Evolutionary conservation across 2,888 invertebrate species (phyloP).

Genomic region (Polydrusus pterygomalis): DNA sequence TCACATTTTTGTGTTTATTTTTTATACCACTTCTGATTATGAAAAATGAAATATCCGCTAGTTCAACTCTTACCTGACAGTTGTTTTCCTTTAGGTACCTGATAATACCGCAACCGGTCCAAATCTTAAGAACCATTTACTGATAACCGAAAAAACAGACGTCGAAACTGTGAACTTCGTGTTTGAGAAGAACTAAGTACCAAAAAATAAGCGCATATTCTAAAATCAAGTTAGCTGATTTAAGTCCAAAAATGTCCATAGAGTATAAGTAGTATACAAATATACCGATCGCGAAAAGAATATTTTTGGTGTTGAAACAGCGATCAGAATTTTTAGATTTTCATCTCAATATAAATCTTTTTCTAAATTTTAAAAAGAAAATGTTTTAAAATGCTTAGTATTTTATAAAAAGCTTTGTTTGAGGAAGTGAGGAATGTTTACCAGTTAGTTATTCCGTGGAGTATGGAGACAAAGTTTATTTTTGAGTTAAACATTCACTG

Average conservation of each 20-base stretch:
- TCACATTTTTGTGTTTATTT: too few relatives aligned
- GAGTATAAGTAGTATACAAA: conserved; percentile 34
- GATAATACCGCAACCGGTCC: conserved; percentile 44
- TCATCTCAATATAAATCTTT: background rate
- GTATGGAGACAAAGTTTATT: too few relatives aligned
- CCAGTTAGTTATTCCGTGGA: too few relatives aligned
- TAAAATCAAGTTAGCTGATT: conserved; percentile 39
- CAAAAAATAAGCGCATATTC: conserved; percentile 39
- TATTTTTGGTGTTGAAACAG: conserved; percentile 6
- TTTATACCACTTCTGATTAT: too few relatives aligned
- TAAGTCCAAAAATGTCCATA: conserved; percentile 47
- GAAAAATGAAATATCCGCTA: too few relatives aligned
- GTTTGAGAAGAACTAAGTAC: conserved; percentile 17
- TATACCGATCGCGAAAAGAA: conserved; percentile 23
- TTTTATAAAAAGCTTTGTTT: too few relatives aligned
- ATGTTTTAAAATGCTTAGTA: too few relatives aligned
- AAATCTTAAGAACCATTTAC: conserved; percentile 41
- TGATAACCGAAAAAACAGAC: conserved; percentile 12
- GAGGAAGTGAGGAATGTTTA: too few relatives aligned
- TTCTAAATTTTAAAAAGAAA: too few relatives aligned
- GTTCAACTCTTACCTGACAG: background rate
- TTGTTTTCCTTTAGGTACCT: conserved; percentile 46
- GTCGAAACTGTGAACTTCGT: background rate
- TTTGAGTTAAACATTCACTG: too few relatives aligned
- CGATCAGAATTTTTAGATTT: background rate